These are phyloP conservation scores for Anniella stebbinsi DNA, from an alignment of 2,797 vertebrate species.

Conservation along the genomic window DNA sequence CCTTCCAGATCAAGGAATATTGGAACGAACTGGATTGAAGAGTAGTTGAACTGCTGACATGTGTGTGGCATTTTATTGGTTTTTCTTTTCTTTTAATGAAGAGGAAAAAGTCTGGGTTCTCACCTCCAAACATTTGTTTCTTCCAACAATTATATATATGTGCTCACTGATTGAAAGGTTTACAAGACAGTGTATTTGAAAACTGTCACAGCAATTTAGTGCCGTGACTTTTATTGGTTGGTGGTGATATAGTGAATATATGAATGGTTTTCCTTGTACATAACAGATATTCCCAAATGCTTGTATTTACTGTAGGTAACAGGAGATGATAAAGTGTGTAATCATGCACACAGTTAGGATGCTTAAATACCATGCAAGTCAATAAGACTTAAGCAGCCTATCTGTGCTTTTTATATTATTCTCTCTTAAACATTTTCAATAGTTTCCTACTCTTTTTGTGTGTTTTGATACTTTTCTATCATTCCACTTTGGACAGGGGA, in stretches of 20 bases:
- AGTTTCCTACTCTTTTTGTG: not conserved
- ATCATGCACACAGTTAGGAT: not conserved
- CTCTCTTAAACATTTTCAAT: not conserved
- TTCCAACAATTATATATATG: not conserved
- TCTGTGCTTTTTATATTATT: not conserved
- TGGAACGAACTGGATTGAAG: not conserved
- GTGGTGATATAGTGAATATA: conserved; percentile 4
- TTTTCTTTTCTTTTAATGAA: not conserved
- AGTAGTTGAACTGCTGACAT: not conserved
- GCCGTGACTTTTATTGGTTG: not conserved
- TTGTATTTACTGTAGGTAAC: not conserved
- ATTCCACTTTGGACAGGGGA: not conserved
- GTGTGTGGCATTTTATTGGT: not conserved
- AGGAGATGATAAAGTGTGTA: not conserved
- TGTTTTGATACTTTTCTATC: not conserved
- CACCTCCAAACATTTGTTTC: not conserved
- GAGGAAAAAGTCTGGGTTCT: not conserved
- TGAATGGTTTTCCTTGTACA: not conserved
- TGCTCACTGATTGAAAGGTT: not conserved
- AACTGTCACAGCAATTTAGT: not conserved
- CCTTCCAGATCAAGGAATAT: not conserved
- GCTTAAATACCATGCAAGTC: not conserved
- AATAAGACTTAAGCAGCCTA: not conserved
- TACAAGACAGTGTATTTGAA: conserved; percentile 14
- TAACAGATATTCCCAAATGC: not conserved